Conservation (phyloP, 2,888 invertebrate genomes). For the Synergus umbraculus region DNA sequence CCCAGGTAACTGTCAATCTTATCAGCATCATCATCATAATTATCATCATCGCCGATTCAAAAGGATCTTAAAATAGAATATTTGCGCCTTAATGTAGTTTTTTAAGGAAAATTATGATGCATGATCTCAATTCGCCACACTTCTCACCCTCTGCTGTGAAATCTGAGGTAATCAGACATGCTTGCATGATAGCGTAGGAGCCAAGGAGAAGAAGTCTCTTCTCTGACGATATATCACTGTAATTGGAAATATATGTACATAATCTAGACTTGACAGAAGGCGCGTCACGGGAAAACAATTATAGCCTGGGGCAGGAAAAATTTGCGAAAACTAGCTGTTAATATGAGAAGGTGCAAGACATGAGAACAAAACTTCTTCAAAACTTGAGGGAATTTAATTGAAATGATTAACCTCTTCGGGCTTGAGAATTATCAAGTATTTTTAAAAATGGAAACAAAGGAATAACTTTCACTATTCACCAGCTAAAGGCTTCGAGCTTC, state of each 20-base stretch:
- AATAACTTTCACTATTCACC: not conserved
- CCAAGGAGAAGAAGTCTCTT: slow-evolving; percentile 10
- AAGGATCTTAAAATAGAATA: not conserved
- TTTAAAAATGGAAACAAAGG: not conserved
- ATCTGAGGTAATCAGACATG: slow-evolving; percentile 23
- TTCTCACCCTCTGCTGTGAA: slow-evolving; percentile 34
- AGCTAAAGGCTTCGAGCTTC: not conserved
- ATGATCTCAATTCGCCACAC: slow-evolving; percentile 17
- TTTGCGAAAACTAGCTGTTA: slow-evolving; percentile 8
- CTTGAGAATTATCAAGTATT: not conserved
- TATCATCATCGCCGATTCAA: not conserved
- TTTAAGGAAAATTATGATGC: not conserved
- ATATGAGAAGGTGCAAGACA: not conserved
- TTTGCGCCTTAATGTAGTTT: not conserved
- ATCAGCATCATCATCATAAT: no score
- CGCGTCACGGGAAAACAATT: slow-evolving; percentile 60
- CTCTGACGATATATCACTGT: slow-evolving; percentile 51
- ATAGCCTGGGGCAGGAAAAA: slow-evolving; percentile 42
- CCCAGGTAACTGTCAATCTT: not conserved
- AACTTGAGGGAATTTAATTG: not conserved
- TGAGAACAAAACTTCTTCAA: not conserved
- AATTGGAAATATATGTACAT: slow-evolving; percentile 56
- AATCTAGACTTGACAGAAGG: slow-evolving; percentile 46
- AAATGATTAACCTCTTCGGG: not conserved
- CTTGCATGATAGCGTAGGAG: slow-evolving; percentile 19